Conservation (phyloP, 2,888 invertebrate species). For the Anthophora plumipes region DNA sequence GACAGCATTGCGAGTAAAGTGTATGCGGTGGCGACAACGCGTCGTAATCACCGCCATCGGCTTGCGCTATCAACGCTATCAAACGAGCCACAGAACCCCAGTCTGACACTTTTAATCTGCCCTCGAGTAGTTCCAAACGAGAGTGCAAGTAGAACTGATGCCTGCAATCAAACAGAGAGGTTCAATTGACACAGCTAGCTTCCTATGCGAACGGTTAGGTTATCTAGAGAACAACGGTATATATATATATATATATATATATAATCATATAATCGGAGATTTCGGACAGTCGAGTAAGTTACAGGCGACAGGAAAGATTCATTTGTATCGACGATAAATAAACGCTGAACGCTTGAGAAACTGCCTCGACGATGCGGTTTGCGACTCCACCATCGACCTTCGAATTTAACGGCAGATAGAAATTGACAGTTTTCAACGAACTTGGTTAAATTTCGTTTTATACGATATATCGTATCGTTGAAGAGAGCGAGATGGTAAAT, state of each 20-base stretch:
- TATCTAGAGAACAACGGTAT: no score
- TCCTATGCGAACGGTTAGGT: no score
- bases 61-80: constrained; percentile 90
- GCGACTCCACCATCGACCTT: neutral
- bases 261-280: no score
- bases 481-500: no score
- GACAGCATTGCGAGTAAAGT: constrained; percentile 88
- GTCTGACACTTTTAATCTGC: constrained; percentile 89
- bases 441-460: constrained; percentile 9
- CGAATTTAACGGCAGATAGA: constrained; percentile 28
- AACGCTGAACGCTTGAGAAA: constrained; percentile 32
- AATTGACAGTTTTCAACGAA: neutral
- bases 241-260: no score
- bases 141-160: constrained; percentile 95
- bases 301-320: no score
- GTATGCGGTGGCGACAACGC: constrained; percentile 87
- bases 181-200: no score
- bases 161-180: constrained; percentile 83
- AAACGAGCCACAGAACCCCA: constrained; percentile 89
- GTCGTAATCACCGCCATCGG: constrained; percentile 90
- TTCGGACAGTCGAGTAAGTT: no score
- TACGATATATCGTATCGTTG: no score
- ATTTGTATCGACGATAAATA: constrained; percentile 43
- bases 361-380: constrained; percentile 12
- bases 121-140: constrained; percentile 90